These are phyloP conservation scores for Campopleginae sp. DNA, from an alignment of 2,888 invertebrate species.

Conservation along the genomic window DNA sequence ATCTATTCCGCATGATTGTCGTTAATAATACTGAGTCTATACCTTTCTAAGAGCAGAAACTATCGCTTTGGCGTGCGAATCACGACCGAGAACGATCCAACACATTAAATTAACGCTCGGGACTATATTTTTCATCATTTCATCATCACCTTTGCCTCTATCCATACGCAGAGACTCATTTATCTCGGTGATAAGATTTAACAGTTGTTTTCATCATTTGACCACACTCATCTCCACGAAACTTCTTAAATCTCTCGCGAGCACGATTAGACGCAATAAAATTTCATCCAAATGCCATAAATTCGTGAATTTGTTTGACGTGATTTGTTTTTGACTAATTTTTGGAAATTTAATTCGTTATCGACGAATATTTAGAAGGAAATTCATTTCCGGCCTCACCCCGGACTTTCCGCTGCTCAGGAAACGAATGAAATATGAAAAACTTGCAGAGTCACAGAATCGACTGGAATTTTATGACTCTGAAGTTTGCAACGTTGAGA, in stretches of 20 bases:
- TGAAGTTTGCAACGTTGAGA: too few species aligned
- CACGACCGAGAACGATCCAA: slow-evolving; percentile 50
- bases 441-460: neutral
- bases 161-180: neutral
- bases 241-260: neutral
- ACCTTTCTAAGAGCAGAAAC: slow-evolving; percentile 67
- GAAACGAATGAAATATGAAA: neutral
- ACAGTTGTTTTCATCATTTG: neutral
- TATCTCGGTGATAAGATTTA: neutral
- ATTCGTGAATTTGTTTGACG: neutral
- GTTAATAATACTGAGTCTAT: slow-evolving; percentile 63
- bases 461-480: neutral
- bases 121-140: slow-evolving; percentile 19
- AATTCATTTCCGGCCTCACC: too few species aligned
- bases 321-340: neutral
- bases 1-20: slow-evolving; percentile 67
- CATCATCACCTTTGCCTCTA: slow-evolving; percentile 36
- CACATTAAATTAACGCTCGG: slow-evolving; percentile 14
- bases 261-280: neutral
- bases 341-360: too few species aligned
- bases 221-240: neutral
- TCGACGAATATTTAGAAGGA: too few species aligned
- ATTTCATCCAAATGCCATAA: neutral
- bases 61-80: slow-evolving; percentile 45
- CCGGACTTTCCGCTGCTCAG: too few species aligned